Percentiles rank a stretch among this genome's conserved stretches.
Conservation (phyloP, 2,888 invertebrate genomes). For the Orthosia gracilis region DNA sequence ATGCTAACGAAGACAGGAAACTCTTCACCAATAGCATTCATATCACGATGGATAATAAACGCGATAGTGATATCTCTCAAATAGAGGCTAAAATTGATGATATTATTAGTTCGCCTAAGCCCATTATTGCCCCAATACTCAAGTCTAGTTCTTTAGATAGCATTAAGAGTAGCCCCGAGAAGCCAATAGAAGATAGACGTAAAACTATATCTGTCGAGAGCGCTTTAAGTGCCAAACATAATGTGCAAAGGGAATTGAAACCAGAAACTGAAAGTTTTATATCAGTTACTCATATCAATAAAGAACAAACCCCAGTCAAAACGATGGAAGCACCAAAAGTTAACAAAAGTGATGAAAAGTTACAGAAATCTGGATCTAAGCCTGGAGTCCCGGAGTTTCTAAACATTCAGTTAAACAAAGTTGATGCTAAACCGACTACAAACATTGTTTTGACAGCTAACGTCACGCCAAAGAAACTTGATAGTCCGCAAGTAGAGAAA, state of each 20-base stretch:
- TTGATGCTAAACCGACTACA: slow-evolving; percentile 92
- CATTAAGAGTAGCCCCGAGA: slow-evolving; percentile 91
- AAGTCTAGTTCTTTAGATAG: slow-evolving; percentile 91
- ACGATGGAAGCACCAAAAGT: slow-evolving; percentile 75
- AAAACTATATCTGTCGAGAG: slow-evolving; percentile 90
- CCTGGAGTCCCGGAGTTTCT: slow-evolving; percentile 92
- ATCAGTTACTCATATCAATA: slow-evolving; percentile 91
- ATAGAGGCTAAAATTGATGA: slow-evolving; percentile 91
- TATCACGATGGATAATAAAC: slow-evolving; percentile 84
- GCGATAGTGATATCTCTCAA: slow-evolving; percentile 89
- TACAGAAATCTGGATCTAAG: slow-evolving; percentile 77
- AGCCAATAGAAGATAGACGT: slow-evolving; percentile 84
- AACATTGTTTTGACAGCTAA: slow-evolving; percentile 93
- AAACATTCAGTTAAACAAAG: slow-evolving; percentile 93
- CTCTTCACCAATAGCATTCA: slow-evolving; percentile 86
- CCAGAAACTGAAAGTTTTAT: slow-evolving; percentile 87
- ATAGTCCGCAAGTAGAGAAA: slow-evolving; percentile 81
- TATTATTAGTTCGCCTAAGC: slow-evolving; percentile 90
- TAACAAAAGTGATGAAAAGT: slow-evolving; percentile 84
- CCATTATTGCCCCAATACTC: slow-evolving; percentile 87
- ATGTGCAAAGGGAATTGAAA: slow-evolving; percentile 75
- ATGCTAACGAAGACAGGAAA: slow-evolving; percentile 82
- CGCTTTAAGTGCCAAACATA: slow-evolving; percentile 79
- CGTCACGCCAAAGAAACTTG: slow-evolving; percentile 88
- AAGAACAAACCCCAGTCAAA: slow-evolving; percentile 82